phyloP scores from a whole-genome alignment of 2,888 invertebrate species.

The Ditula angustiorana region DNA sequence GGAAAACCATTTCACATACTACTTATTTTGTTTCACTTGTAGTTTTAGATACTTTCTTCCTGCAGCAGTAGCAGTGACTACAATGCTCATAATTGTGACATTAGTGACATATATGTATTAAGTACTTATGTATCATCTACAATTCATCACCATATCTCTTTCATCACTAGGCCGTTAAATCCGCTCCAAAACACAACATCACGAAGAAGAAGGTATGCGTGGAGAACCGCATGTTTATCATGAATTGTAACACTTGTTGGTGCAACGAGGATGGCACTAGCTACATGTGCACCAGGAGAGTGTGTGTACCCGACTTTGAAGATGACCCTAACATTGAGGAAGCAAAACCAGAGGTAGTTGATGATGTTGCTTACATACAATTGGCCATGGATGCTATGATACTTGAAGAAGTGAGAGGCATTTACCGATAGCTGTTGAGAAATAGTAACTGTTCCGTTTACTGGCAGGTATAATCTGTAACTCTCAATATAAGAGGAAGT shows the following conservation, averaged over 20 bases:
- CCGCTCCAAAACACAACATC: slow-evolving; percentile 38
- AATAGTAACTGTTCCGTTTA: no score
- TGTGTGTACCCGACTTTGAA: slow-evolving; percentile 65
- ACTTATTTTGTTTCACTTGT: no score
- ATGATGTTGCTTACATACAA: background rate
- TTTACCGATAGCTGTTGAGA: no score
- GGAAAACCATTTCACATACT: no score
- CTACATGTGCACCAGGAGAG: slow-evolving; percentile 78
- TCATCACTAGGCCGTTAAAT: slow-evolving; percentile 1
- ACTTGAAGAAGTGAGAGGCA: background rate
- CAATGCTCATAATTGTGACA: no score
- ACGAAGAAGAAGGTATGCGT: slow-evolving; percentile 64
- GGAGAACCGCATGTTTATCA: slow-evolving; percentile 77
- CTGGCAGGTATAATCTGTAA: background rate
- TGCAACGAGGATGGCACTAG: slow-evolving; percentile 80
- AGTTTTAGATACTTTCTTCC: no score
- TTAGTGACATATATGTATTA: no score
- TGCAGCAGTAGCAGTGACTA: no score
- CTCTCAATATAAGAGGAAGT: background rate
- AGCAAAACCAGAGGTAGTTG: slow-evolving; percentile 58
- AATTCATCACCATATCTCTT: slow-evolving; percentile 7
- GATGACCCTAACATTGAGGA: slow-evolving; percentile 58
- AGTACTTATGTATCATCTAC: background rate
- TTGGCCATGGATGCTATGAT: background rate
- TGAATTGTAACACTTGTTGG: slow-evolving; percentile 81